A percentile compares a stretch with the other conserved stretches of the same genome.
These are phyloP conservation scores for Maniola jurtina DNA, from an alignment of 1,140 invertebrate genomes.

Conservation along the genomic window DNA sequence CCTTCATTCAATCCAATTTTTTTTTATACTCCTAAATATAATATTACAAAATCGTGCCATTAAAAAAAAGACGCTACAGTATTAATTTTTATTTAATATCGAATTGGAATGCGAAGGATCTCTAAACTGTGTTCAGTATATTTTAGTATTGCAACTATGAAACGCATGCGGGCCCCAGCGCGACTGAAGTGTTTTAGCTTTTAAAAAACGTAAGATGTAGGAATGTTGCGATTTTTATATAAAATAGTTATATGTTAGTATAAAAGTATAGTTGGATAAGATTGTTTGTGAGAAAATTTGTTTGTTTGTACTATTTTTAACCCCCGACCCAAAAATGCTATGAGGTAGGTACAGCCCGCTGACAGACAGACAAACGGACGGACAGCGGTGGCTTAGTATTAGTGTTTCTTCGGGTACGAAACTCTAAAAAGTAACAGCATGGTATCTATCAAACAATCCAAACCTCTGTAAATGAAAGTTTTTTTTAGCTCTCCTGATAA, in stretches of 20 bases:
- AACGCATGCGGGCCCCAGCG: constrained; percentile 38
- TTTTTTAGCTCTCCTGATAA: no score
- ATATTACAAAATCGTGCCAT: not conserved
- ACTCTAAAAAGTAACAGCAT: no score
- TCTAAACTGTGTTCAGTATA: constrained; percentile 39
- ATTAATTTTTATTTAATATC: no score
- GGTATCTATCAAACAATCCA: no score
- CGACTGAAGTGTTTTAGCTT: constrained; percentile 61
- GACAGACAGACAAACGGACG: no score
- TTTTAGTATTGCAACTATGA: constrained; percentile 14
- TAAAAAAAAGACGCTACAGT: not conserved
- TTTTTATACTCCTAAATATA: no score
- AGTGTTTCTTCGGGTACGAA: no score
- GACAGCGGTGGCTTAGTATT: no score
- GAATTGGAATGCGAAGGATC: constrained; percentile 26
- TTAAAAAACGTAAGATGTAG: constrained; percentile 50
- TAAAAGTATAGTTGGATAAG: constrained; percentile 5
- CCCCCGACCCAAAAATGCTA: no score
- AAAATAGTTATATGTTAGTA: constrained; percentile 53
- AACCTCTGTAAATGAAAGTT: no score
- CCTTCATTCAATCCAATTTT: no score
- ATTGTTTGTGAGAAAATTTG: constrained; percentile 6
- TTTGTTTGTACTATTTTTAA: not conserved
- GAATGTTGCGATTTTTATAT: constrained; percentile 58
- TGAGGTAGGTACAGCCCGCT: no score